Conservation (phyloP, 2,113 vertebrate species). For the Pelecanoides urinatrix region DNA sequence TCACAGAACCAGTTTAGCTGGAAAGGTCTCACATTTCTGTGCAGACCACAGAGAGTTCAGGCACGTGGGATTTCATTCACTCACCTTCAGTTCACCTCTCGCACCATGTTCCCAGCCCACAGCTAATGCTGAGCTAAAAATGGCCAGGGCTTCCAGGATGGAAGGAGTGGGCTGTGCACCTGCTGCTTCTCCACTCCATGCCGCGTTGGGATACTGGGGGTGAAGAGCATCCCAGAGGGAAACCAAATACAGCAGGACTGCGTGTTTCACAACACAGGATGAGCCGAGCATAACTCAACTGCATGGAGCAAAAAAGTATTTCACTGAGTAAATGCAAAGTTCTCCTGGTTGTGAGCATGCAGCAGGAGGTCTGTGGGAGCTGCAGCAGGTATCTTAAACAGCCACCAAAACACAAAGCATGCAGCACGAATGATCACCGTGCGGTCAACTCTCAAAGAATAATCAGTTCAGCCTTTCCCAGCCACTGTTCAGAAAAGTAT, state of each 20-base stretch:
- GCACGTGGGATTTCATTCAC: neutral
- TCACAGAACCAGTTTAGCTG: neutral
- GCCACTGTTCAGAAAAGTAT: neutral
- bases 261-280: neutral
- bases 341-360: neutral
- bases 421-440: neutral
- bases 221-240: neutral
- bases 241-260: neutral
- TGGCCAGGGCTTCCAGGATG: neutral
- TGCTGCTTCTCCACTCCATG: neutral
- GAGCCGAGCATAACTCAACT: rapidly evolving
- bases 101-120: rapidly evolving
- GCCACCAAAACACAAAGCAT: neutral
- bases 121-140: neutral
- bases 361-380: neutral
- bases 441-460: neutral
- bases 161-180: neutral
- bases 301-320: neutral
- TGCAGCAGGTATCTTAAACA: neutral
- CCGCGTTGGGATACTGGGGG: rapidly evolving
- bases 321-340: neutral
- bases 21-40: neutral
- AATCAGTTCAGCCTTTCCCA: neutral
- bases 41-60: neutral
- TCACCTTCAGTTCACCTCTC: neutral